A percentile compares a stretch with the other conserved stretches of the same genome.
Conservation (phyloP, 1,140 invertebrate species). For the Achroia grisella region DNA sequence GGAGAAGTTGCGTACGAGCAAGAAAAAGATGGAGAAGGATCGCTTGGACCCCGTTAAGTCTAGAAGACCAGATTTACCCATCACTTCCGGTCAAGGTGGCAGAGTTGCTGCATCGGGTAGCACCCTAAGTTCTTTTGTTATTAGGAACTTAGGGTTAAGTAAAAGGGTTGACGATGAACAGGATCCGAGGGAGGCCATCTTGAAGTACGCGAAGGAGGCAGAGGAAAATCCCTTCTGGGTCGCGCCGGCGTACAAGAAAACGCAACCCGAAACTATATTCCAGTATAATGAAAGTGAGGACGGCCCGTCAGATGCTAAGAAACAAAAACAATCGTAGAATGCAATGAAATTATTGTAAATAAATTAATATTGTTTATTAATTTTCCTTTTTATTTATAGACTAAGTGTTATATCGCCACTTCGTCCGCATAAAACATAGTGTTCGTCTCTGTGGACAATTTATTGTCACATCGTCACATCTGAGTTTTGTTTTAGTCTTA, state of each 20-base stretch:
- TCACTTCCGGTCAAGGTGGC: slow-evolving; percentile 95
- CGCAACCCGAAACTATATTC: slow-evolving; percentile 88
- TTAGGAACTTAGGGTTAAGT: slow-evolving; percentile 93
- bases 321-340: slow-evolving; percentile 54
- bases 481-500: too few relatives aligned
- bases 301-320: slow-evolving; percentile 73
- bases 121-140: slow-evolving; percentile 97
- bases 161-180: slow-evolving; percentile 97
- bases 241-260: slow-evolving; percentile 90
- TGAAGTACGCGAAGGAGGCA: slow-evolving; percentile 97
- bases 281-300: slow-evolving; percentile 77
- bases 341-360: slow-evolving; percentile 12
- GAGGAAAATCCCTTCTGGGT: slow-evolving; percentile 98
- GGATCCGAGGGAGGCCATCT: slow-evolving; percentile 96
- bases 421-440: too few relatives aligned
- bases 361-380: not conserved
- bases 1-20: slow-evolving; percentile 90
- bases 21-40: slow-evolving; percentile 94
- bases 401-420: too few relatives aligned
- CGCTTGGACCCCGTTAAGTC: slow-evolving; percentile 94
- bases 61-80: slow-evolving; percentile 94
- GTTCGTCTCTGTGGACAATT: too few relatives aligned
- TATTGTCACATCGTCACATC: too few relatives aligned
- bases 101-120: slow-evolving; percentile 95
- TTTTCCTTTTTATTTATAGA: not conserved